These are phyloP conservation scores for Poeciliopsis paucimaculata DNA, from an alignment of 2,797 vertebrate species.

Conservation along the genomic window DNA sequence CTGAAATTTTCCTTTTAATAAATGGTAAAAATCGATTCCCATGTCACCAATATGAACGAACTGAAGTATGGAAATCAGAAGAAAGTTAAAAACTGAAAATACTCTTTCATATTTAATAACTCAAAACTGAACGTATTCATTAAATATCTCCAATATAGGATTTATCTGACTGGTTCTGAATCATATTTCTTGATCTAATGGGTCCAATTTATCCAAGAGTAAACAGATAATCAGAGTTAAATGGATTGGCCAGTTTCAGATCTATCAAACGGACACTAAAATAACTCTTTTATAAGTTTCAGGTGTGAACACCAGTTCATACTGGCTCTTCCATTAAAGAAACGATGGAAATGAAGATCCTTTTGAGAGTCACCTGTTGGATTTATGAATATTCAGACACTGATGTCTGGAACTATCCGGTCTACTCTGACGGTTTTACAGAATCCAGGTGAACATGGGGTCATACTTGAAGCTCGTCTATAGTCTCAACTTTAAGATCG, in stretches of 20 bases:
- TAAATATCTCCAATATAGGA: background rate
- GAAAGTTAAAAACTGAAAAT: background rate
- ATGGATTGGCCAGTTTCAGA: background rate
- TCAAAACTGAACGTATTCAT: background rate
- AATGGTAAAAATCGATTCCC: background rate
- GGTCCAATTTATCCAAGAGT: background rate
- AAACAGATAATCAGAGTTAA: background rate
- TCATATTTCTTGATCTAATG: background rate
- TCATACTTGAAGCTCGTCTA: constrained; percentile 39
- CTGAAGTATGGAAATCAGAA: background rate
- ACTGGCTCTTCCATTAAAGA: background rate
- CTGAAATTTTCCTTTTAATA: background rate
- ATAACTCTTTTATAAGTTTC: background rate
- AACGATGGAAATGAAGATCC: background rate
- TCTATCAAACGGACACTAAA: background rate
- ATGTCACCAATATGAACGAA: background rate
- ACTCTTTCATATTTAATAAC: background rate
- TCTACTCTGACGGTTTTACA: constrained; percentile 7
- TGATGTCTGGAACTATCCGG: background rate
- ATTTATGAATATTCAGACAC: background rate
- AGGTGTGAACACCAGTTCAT: background rate
- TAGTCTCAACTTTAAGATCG: constrained; percentile 1
- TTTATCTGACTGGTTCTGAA: background rate
- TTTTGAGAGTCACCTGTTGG: background rate
- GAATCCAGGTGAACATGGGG: constrained; percentile 19